Base-by-base conservation (phyloP, 2,888 invertebrate genomes). In the Drosophila nr. fundita region DNA sequence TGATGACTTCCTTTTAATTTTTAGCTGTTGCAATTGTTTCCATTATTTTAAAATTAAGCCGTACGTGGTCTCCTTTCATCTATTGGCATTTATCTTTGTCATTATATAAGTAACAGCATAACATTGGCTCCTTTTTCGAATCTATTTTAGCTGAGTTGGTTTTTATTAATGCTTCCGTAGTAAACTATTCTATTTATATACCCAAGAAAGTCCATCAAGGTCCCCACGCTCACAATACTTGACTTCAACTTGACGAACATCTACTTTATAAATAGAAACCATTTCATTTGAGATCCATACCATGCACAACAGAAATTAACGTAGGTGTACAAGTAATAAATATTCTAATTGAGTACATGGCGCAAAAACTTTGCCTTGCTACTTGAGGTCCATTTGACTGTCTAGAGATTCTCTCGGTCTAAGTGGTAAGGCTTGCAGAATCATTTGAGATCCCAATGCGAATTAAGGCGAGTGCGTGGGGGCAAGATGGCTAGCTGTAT, bases 301-400 rank as follows among this genome's bases (percentile, higher is more conserved):
- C 68, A 63, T 68, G 29, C 29, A 68, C 74, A 70, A 68, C 53
- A 15, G 67, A 61, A 58, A 67, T 78, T 65, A 62, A 52, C 61
- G 60, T 65, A 68, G 64, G 61, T 78, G 70, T 67, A 70, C 75
- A 70, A 70, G 65, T 60, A 55, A 78, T 78, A 70, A 78, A 71
- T 67, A 75, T 78, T 71, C 70, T 78, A 75, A 78, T 78, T 78
- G 68, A 71, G 75, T 70, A 78, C 64, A 62, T 49, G 63, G 34
- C 49, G 55, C 29, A 55, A 54, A 45, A 70, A 68, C 45, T 65
- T 65, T 40, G 27, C 18, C 60, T 10, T 27, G 40, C 42, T 21
- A 40, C 74, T 78, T 74, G 64, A 78, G 62, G 74, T 69, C 63
- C 67, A 54, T 67, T 73, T 55, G 50, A 27, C 13, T 60, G 59